A percentile compares a stretch with the other conserved stretches of the same genome.
phyloP scores from a whole-genome alignment of 2,113 vertebrate species.

The Hemichromis elongatus region DNA sequence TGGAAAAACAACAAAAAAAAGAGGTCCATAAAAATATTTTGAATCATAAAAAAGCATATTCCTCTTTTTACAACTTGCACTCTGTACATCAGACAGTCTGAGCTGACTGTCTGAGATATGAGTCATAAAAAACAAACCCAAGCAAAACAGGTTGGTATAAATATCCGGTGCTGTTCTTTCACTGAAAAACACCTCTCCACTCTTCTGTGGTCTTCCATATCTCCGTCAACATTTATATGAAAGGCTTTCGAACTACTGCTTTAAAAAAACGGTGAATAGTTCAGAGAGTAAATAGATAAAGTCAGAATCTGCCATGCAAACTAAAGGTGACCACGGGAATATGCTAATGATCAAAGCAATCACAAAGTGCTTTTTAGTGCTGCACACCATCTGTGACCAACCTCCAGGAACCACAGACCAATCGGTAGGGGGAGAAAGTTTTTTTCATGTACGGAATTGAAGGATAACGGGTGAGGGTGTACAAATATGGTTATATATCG shows the following conservation, averaged over 20 bases:
- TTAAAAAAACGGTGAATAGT: background rate
- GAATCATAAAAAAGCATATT: background rate
- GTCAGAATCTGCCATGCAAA: background rate
- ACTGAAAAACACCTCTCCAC: background rate
- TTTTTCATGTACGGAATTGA: background rate
- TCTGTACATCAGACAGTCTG: background rate
- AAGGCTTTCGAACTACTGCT: slow-evolving; percentile 22
- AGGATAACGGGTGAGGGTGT: background rate
- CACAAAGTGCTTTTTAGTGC: background rate
- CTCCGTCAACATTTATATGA: background rate
- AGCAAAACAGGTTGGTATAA: background rate
- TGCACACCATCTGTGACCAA: fast-evolving
- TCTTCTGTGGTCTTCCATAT: background rate
- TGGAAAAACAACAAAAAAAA: background rate
- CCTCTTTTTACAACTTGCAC: background rate
- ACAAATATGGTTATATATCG: background rate
- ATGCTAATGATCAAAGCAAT: background rate
- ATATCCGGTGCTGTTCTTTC: background rate
- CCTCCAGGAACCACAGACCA: fast-evolving
- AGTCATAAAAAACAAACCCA: background rate
- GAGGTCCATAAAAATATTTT: background rate
- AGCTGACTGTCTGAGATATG: background rate
- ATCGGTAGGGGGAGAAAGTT: background rate
- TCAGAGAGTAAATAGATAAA: background rate
- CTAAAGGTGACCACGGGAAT: background rate